Evolutionary conservation across 2,888 invertebrate species (phyloP), one percentile per base, ranked within the genome.

Genomic region (Malthinus seriepunctatus): DNA sequence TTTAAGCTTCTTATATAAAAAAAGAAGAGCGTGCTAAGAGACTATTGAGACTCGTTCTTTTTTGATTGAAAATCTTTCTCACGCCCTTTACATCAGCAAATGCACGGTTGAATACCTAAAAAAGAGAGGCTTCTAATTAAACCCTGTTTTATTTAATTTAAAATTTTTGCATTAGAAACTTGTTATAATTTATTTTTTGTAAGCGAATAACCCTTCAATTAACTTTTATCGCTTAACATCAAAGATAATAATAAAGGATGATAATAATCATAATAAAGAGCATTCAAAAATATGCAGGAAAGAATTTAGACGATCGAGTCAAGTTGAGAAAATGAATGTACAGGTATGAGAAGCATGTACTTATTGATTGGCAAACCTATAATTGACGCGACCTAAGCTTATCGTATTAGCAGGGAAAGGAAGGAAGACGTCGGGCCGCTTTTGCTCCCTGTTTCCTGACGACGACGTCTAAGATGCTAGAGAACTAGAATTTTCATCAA

Each of bases 341-440:
- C 46, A 61, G 60, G 53, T 61, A 61, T 61, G 60, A 50, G 53
- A 32, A 35, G 49, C 56, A 53, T 53, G 60, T 61, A 61, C 48
- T 52, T 61, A 61, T 61, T 61, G 60, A 61, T 61, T 61, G 56
- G 56, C 53, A 53, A 61, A 47, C 56, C 52, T 61, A 53, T 61
- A 61, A 61, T 61, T 61, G 60, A 52, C 52, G 53, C 60, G 60
- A 53, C 50, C 56, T 32, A 48, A 45, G 56, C 56, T 57, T 56
- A 56, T 53, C 56, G 56, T 42, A 56, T 60, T 56, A 56, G 45
- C 51, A 56, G 39, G 56, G 45, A 46, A 38, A 48, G 52, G 56
- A 56, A 60, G 56, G 60, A 60, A 49, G 45, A 56, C 35, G 56
- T 33, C 56, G 39, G 34, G 50, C 39, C 50, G 32, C 50, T 45